Conservation (phyloP, 2,888 invertebrate genomes). For the Himalopsyche tibetana region DNA sequence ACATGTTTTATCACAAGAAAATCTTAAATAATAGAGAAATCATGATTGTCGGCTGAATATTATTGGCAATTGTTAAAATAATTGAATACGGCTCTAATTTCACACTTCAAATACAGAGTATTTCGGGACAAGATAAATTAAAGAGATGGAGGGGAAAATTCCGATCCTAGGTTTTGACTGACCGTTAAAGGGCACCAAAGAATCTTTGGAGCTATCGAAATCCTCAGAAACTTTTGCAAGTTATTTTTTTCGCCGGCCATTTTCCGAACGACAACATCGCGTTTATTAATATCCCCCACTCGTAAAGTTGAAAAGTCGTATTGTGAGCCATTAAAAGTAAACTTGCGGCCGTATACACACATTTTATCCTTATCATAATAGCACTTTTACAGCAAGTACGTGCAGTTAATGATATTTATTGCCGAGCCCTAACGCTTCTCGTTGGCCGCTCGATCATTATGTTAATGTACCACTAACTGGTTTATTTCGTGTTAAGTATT, state of each 20-base stretch:
- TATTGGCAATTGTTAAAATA: too few relatives aligned
- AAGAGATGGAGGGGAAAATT: too few relatives aligned
- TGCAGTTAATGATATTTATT: constrained; percentile 29
- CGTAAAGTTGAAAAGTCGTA: constrained; percentile 37
- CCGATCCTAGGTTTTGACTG: too few relatives aligned
- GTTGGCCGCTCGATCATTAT: background rate
- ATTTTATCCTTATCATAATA: constrained; percentile 40
- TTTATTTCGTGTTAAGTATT: constrained; percentile 50
- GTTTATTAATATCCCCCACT: constrained; percentile 30
- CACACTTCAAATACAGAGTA: too few relatives aligned
- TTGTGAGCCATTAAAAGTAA: constrained; percentile 12
- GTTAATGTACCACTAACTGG: constrained; percentile 47
- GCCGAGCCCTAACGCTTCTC: background rate
- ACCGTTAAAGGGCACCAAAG: too few relatives aligned
- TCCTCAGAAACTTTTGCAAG: too few relatives aligned
- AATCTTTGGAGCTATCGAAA: too few relatives aligned
- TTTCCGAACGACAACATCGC: background rate
- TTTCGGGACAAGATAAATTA: too few relatives aligned
- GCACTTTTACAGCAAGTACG: constrained; percentile 38
- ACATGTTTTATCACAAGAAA: too few relatives aligned
- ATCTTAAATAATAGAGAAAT: too few relatives aligned
- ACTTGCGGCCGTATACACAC: constrained; percentile 28
- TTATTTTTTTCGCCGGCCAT: constrained; percentile 4
- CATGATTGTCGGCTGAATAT: too few relatives aligned
- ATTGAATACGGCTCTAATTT: too few relatives aligned